phyloP scores from a whole-genome alignment of 2,797 vertebrate species.

The Varecia variegata region DNA sequence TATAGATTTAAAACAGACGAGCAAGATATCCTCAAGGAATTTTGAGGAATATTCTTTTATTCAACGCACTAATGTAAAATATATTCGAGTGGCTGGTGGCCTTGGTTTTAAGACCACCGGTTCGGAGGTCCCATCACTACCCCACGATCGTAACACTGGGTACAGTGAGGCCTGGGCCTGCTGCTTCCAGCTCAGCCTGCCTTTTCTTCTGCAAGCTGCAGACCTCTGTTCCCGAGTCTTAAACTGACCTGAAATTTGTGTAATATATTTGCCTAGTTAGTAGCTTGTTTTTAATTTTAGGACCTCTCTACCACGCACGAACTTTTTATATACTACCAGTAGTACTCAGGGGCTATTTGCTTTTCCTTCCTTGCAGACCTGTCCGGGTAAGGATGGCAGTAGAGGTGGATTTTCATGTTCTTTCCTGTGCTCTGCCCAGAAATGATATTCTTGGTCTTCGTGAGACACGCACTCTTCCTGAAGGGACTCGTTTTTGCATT shows the following conservation, averaged over 20 bases:
- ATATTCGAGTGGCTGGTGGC: neutral
- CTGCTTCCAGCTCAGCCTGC: rapidly evolving
- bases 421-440: neutral
- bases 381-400: rapidly evolving
- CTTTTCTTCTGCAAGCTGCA: neutral
- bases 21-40: neutral
- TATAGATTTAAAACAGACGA: neutral
- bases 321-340: neutral
- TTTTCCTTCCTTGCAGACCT: neutral
- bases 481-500: neutral
- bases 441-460: rapidly evolving
- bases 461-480: rapidly evolving
- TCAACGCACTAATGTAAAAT: neutral
- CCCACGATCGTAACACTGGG: rapidly evolving
- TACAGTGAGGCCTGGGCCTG: rapidly evolving
- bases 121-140: rapidly evolving
- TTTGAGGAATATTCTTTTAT: neutral
- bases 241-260: neutral
- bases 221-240: neutral
- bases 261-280: neutral
- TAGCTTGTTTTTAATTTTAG: neutral
- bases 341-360: no score
- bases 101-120: neutral
- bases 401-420: rapidly evolving
- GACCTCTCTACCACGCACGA: neutral